phyloP scores from a whole-genome alignment of 2,888 invertebrate species.

The Noctua fimbriata region DNA sequence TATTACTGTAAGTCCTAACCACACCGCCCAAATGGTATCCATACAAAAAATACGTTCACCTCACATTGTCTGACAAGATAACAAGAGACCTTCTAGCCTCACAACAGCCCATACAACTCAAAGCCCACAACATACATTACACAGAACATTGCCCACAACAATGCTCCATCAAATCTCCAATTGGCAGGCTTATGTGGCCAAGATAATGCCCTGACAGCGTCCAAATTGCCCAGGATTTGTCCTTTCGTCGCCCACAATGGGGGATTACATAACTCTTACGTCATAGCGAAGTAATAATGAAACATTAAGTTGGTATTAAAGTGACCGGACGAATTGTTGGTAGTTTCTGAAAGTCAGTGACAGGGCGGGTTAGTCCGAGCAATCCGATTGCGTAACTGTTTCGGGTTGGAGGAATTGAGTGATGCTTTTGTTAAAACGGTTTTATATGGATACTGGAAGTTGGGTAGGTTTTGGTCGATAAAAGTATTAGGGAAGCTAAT shows the following conservation, averaged over 20 bases:
- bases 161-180: constrained; percentile 36
- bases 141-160: constrained; percentile 10
- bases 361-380: constrained; percentile 11
- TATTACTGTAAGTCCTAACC: neutral
- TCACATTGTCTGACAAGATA: neutral
- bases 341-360: constrained; percentile 38
- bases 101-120: neutral
- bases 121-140: neutral
- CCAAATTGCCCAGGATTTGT: constrained; percentile 40
- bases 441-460: neutral
- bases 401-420: constrained; percentile 1
- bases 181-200: constrained; percentile 32
- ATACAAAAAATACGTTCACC: neutral
- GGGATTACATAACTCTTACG: constrained; percentile 43
- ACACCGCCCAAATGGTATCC: neutral
- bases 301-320: constrained; percentile 51
- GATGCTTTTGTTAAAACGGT: neutral
- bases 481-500: neutral
- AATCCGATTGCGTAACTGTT: constrained; percentile 26
- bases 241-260: constrained; percentile 36
- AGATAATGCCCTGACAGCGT: constrained; percentile 32
- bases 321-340: constrained; percentile 29
- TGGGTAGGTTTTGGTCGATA: neutral
- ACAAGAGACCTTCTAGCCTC: neutral
- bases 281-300: constrained; percentile 45